A percentile compares a stretch with the other conserved stretches of the same genome.
Evolutionary conservation across 2,113 vertebrate genomes (phyloP).

Genomic region (Xenopus laevis): DNA sequence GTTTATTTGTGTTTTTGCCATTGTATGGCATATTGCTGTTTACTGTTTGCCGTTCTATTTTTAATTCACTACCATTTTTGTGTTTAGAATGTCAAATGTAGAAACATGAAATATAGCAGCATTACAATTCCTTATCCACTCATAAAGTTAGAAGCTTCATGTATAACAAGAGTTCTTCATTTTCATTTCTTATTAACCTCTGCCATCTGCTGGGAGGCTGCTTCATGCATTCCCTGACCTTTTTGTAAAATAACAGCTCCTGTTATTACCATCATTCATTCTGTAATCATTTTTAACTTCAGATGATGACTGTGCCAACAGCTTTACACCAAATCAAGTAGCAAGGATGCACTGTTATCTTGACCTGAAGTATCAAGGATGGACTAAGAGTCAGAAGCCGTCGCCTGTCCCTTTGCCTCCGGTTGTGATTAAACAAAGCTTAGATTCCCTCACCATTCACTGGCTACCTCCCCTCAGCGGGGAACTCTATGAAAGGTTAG

Average conservation of each 20-base stretch:
- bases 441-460: slow-evolving; percentile 79
- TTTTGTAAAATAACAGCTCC: background rate
- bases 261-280: background rate
- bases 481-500: slow-evolving; percentile 80
- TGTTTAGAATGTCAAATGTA: background rate
- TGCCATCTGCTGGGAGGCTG: background rate
- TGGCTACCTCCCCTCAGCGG: slow-evolving; percentile 87
- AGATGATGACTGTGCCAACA: slow-evolving; percentile 96
- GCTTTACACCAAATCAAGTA: slow-evolving; percentile 94
- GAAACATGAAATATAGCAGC: too few relatives aligned
- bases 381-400: slow-evolving; percentile 74
- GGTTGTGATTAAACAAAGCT: slow-evolving; percentile 72
- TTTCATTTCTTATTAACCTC: slow-evolving; percentile 5
- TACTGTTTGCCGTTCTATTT: too few relatives aligned
- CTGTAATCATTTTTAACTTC: slow-evolving; percentile 8
- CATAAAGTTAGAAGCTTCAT: background rate
- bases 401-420: slow-evolving; percentile 79
- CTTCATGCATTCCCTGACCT: background rate
- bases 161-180: background rate
- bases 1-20: too few relatives aligned
- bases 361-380: slow-evolving; percentile 89
- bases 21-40: too few relatives aligned
- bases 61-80: too few relatives aligned
- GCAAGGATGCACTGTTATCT: slow-evolving; percentile 97
- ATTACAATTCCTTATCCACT: background rate